Conservation (phyloP, 2,888 invertebrate species). For the Cerastis rubricosa region DNA sequence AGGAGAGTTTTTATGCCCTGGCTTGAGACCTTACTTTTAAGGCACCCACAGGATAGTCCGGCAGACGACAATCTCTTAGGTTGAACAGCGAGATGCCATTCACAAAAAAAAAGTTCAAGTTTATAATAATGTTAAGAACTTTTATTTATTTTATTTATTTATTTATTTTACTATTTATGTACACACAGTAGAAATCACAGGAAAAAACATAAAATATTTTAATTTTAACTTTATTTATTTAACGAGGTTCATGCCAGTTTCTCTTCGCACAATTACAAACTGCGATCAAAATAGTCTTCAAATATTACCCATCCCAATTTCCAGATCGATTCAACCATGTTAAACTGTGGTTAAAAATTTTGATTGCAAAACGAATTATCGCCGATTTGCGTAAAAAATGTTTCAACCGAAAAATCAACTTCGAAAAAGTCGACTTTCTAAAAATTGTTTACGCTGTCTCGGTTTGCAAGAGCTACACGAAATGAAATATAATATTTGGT, state of each 20-base stretch:
- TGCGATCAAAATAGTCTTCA: neutral
- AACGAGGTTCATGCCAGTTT: neutral
- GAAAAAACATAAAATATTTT: too few species aligned
- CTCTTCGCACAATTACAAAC: too few species aligned
- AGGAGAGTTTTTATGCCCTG: too few species aligned
- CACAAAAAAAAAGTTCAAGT: too few species aligned
- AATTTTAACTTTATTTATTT: too few species aligned
- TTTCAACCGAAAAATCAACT: constrained; percentile 60
- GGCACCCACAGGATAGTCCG: too few species aligned
- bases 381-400: constrained; percentile 61
- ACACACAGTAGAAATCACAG: too few species aligned
- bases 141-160: too few species aligned
- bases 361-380: constrained; percentile 58
- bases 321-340: constrained; percentile 43
- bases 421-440: constrained; percentile 69
- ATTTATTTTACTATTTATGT: too few species aligned
- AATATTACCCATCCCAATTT: constrained; percentile 33
- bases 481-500: constrained; percentile 62
- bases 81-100: too few species aligned
- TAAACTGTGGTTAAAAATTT: constrained; percentile 50
- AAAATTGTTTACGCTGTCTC: constrained; percentile 64
- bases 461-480: constrained; percentile 51
- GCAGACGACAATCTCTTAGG: too few species aligned
- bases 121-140: neutral
- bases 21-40: too few species aligned